Conservation (phyloP, 2,888 invertebrate genomes). For the Ormia ochracea region DNA sequence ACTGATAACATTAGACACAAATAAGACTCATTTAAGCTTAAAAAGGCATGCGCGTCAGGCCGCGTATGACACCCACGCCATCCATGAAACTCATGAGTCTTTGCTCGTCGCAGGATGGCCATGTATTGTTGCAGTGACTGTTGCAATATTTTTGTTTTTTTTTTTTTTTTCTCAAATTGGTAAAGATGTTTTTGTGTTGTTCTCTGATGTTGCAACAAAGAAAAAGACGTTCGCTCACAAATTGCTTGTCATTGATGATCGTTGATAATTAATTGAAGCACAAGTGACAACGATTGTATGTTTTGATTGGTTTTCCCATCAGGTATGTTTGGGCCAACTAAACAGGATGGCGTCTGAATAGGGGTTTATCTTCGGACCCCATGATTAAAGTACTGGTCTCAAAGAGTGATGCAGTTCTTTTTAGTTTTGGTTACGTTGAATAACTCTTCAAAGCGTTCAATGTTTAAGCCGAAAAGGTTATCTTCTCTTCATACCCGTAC, state of each 20-base stretch:
- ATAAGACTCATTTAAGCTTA: conserved; percentile 35
- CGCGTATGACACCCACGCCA: conserved; percentile 34
- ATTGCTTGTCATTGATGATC: conserved; percentile 65
- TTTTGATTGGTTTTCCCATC: conserved; percentile 26
- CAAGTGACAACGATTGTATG: conserved; percentile 54
- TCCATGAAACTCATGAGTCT: neutral
- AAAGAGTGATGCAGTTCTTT: neutral
- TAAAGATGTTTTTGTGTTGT: neutral
- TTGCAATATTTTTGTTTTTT: neutral
- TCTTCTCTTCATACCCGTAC: conserved; percentile 17
- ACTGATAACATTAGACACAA: conserved; percentile 35
- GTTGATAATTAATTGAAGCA: conserved; percentile 64
- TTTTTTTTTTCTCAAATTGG: neutral
- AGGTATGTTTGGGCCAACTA: neutral
- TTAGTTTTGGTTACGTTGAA: neutral
- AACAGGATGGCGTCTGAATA: neutral
- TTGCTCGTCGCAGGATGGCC: neutral
- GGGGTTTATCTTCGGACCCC: neutral
- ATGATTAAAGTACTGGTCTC: neutral
- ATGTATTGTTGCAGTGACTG: conserved; percentile 20
- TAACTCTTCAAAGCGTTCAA: neutral
- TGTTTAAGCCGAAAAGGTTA: conserved; percentile 6
- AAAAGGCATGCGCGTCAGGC: conserved; percentile 10
- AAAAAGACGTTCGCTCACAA: conserved; percentile 54
- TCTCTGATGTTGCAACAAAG: conserved; percentile 11